Evolutionary conservation across 2,888 invertebrate species (phyloP).

Genomic region (Eremobia ochroleuca): DNA sequence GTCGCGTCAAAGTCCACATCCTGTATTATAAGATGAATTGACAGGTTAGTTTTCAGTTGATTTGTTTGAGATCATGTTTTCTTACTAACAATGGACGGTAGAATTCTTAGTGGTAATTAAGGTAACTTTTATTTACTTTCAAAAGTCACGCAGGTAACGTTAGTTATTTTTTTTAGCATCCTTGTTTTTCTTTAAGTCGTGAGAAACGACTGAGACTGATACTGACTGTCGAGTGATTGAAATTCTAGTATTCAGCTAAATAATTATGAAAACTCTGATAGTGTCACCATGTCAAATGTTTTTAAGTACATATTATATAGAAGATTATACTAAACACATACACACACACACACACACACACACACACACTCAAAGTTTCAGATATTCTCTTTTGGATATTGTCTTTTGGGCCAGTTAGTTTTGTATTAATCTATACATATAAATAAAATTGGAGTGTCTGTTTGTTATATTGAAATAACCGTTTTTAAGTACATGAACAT

Average conservation of each 20-base stretch:
- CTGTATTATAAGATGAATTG: not conserved
- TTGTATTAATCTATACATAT: too few relatives aligned
- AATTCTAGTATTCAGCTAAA: not conserved
- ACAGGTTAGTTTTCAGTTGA: not conserved
- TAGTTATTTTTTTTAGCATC: not conserved
- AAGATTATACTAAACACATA: too few relatives aligned
- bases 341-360: too few relatives aligned
- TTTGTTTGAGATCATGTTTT: slow-evolving; percentile 35
- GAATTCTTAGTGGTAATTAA: not conserved
- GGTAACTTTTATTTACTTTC: not conserved
- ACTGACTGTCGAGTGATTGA: not conserved
- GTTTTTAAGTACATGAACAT: too few relatives aligned
- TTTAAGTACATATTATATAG: too few relatives aligned
- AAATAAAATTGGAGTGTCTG: too few relatives aligned
- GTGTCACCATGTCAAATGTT: not conserved
- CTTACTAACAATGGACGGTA: not conserved
- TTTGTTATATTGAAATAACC: too few relatives aligned
- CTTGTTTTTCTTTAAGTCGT: not conserved
- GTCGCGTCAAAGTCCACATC: not conserved
- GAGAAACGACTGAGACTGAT: not conserved
- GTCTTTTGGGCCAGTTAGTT: too few relatives aligned
- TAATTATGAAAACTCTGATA: not conserved
- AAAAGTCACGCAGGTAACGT: slow-evolving; percentile 4
- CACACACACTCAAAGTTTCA: too few relatives aligned
- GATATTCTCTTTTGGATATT: too few relatives aligned